Conservation (phyloP, 2,113 vertebrate species). For the Anthoscopus minutus region DNA sequence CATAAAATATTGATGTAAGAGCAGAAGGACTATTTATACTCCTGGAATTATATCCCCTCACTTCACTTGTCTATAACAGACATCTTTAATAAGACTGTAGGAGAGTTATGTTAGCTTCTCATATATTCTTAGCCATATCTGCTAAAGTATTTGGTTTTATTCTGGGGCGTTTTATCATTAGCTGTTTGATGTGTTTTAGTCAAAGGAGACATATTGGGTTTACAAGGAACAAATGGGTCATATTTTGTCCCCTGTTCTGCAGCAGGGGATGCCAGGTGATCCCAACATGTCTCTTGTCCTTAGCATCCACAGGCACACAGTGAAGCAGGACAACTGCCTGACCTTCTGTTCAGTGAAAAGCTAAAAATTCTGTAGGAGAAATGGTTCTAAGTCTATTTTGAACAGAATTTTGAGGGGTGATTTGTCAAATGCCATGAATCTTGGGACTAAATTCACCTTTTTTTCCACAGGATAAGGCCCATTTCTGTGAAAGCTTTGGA, state of each 20-base stretch:
- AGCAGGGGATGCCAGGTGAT: background rate
- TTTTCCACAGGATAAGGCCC: background rate
- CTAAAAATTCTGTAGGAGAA: background rate
- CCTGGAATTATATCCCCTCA: slow-evolving; percentile 9
- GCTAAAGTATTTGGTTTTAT: background rate
- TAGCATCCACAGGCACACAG: background rate
- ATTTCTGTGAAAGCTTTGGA: background rate
- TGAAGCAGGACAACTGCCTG: background rate
- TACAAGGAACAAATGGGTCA: background rate
- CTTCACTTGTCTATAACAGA: background rate
- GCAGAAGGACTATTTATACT: slow-evolving; percentile 53
- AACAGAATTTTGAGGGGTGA: background rate
- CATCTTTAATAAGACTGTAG: slow-evolving; percentile 9
- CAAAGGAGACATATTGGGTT: background rate
- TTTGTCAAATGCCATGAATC: background rate
- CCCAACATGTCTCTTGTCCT: background rate
- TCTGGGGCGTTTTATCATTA: background rate
- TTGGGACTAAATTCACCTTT: background rate
- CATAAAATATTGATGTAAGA: slow-evolving; percentile 60
- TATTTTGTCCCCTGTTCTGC: fast-evolving
- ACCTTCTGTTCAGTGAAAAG: background rate
- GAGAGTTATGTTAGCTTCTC: background rate
- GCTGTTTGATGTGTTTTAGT: background rate
- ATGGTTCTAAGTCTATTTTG: background rate
- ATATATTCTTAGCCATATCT: background rate